Evolutionary conservation across 2,113 vertebrate species (phyloP), one percentile per base, ranked within the genome.

Genomic region (Pachyramphus minor): DNA sequence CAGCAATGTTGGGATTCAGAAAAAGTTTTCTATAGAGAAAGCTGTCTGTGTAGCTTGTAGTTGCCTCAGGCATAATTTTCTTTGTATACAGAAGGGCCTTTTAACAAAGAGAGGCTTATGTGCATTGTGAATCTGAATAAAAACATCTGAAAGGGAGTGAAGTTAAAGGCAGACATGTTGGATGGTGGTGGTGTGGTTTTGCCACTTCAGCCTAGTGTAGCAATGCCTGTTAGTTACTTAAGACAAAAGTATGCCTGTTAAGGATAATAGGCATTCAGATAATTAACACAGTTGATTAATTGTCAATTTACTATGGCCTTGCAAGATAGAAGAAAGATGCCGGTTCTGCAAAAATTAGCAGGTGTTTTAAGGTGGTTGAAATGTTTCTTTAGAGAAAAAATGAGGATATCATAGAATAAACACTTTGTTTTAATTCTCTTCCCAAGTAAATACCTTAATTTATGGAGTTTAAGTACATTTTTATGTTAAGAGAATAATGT

Each of bases 91-190:
- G 35, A 88, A 85, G 67, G 84, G 37, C 50, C 75, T 88, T 95
- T 52, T 94, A 77, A 95, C 90, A 96, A 94, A 95, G 91, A 72
- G 39, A 44, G 76, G 72, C 68, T 92, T 95, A 80, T 59, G 63
- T 88, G 42, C 60, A 56, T 92, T 95, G 88, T 89, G 64, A 74
- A 37, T 74, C 68, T 75, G 41, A 87, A 94, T 87, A 78, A 93
- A 90, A 83, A 44, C 58, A 60, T 72, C 44, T 92, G 69, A 93
- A 91, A 91, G 71, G 58, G 71, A 62, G 41, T 59, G 66, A 84
- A n/a, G 82, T 80, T 84, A 17, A 49, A 90, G 75, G 63, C 71
- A 66, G 75, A 45, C 30, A 3, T 52, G 33, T 62, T 76, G 52
- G 60, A 25, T 22, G 33, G 22, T 72, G 33, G 15, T 93, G 44